phyloP scores from a whole-genome alignment of 2,797 vertebrate genomes.

The Malurus splendens region DNA sequence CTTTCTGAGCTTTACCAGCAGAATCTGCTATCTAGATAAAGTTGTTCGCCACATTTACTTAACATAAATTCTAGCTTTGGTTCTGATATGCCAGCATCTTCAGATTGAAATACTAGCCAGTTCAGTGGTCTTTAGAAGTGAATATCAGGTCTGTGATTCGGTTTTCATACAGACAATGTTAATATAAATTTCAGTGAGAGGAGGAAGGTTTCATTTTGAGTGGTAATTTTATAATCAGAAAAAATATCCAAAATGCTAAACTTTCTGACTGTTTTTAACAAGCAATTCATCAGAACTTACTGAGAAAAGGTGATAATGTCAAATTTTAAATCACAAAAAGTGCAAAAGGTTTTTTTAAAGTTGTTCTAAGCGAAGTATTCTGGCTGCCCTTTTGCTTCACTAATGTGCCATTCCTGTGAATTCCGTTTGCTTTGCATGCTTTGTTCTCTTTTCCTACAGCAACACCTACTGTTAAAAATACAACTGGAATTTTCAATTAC shows the following conservation, averaged over 20 bases:
- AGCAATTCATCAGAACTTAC: neutral
- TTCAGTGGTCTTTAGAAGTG: neutral
- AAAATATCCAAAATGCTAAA: neutral
- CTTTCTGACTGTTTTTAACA: neutral
- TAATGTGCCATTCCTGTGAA: neutral
- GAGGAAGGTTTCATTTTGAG: neutral
- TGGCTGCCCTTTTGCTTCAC: neutral
- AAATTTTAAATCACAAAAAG: neutral
- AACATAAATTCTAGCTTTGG: neutral
- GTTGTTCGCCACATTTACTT: neutral
- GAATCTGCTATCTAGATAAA: neutral
- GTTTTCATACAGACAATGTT: neutral
- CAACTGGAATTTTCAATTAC: conserved; percentile 7
- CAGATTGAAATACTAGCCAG: neutral
- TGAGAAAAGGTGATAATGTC: neutral
- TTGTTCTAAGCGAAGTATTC: neutral
- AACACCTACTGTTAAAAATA: conserved; percentile 58
- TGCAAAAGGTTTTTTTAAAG: neutral
- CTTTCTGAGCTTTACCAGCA: neutral
- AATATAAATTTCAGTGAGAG: neutral
- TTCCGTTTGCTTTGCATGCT: neutral
- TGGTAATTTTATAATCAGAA: neutral
- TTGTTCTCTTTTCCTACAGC: conserved; percentile 44
- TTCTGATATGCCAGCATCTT: neutral
- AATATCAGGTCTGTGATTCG: neutral